Percentiles rank a stretch among this genome's conserved stretches.
These are phyloP conservation scores for Prunella himalayana DNA, from an alignment of 2,113 vertebrate species.

Conservation along the genomic window DNA sequence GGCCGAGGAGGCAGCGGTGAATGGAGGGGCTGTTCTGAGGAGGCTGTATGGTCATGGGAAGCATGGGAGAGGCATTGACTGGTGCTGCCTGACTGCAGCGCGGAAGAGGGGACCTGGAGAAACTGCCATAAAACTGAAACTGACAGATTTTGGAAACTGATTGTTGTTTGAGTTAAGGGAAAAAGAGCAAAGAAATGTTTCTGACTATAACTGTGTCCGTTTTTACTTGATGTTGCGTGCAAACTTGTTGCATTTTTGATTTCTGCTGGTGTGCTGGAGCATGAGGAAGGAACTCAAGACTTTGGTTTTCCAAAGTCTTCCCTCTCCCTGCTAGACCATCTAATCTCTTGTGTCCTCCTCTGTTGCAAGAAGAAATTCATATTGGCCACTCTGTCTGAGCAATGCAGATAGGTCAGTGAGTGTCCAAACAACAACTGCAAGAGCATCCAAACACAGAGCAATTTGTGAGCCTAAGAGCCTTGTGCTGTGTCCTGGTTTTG, in stretches of 20 bases:
- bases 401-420: not conserved
- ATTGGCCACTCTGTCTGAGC: not conserved
- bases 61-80: not conserved
- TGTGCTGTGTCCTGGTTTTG: not conserved
- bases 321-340: not conserved
- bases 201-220: not conserved
- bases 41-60: fast-evolving
- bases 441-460: not conserved
- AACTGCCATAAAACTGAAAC: not conserved
- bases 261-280: not conserved
- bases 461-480: not conserved
- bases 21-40: not conserved
- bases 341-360: not conserved
- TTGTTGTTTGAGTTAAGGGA: not conserved
- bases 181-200: not conserved
- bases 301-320: not conserved
- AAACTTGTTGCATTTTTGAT: not conserved
- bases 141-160: not conserved
- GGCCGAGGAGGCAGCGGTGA: not conserved
- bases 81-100: not conserved
- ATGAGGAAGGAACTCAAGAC: not conserved
- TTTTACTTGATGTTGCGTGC: not conserved
- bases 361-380: not conserved
- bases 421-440: not conserved
- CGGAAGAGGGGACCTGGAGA: not conserved